phyloP scores from a whole-genome alignment of 2,113 vertebrate species.

The Monopterus albus region DNA sequence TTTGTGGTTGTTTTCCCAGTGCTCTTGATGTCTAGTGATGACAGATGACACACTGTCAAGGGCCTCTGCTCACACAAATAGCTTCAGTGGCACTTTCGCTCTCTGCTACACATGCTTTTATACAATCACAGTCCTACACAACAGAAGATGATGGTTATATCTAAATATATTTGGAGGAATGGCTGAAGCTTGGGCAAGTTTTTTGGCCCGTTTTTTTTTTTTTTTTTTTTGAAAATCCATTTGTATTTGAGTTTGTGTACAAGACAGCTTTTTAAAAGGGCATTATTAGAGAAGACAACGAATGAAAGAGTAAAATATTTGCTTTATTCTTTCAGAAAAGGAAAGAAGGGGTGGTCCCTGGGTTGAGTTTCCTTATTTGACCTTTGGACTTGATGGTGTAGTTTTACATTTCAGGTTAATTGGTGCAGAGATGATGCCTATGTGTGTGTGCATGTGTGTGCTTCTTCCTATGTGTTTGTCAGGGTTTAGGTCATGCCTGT shows the following conservation, averaged over 20 bases:
- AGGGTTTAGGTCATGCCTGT: conserved; percentile 36
- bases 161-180: not conserved
- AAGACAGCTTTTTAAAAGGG: not conserved
- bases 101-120: conserved; percentile 28
- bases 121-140: not conserved
- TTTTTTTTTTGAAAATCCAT: no score
- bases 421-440: conserved; percentile 61
- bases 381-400: conserved; percentile 70
- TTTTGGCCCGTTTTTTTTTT: no score
- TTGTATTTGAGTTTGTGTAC: not conserved
- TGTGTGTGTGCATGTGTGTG: conserved; percentile 27
- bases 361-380: conserved; percentile 61
- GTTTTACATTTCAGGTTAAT: conserved; percentile 79
- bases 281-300: not conserved
- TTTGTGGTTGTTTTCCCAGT: conserved; percentile 69
- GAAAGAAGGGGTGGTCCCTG: conserved; percentile 25
- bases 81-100: conserved; percentile 66
- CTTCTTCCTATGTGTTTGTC: conserved; percentile 37
- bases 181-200: no score
- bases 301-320: not conserved
- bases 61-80: conserved; percentile 75
- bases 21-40: conserved; percentile 65
- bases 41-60: conserved; percentile 78
- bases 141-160: not conserved
- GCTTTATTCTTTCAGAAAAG: conserved; percentile 12